Conservation (phyloP, 2,113 vertebrate genomes). For the Grammomys surdaster region DNA sequence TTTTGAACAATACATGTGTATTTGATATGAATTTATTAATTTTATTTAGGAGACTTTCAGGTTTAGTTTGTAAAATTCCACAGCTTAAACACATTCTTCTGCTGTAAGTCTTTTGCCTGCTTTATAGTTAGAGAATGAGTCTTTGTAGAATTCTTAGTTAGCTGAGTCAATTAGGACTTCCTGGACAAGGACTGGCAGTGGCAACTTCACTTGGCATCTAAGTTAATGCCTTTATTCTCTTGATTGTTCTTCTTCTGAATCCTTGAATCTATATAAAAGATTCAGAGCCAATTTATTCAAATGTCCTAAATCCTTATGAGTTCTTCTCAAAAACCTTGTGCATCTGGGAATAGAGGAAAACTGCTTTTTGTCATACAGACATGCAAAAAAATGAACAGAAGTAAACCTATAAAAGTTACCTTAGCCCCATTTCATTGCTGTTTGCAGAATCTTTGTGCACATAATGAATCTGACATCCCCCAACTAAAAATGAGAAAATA, state of each 20-base stretch:
- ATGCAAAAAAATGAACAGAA: neutral
- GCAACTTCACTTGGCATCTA: neutral
- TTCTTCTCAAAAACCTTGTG: constrained; percentile 29
- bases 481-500: neutral
- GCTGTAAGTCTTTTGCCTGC: neutral
- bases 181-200: neutral
- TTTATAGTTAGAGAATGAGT: neutral
- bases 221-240: neutral
- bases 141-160: neutral
- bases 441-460: neutral
- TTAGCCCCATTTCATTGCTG: neutral
- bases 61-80: constrained; percentile 33
- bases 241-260: neutral
- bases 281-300: constrained; percentile 57
- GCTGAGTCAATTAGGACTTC: neutral
- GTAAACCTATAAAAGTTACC: neutral
- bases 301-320: constrained; percentile 19
- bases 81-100: neutral
- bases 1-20: neutral
- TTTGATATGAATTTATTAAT: neutral
- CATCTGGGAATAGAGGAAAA: neutral
- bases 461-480: neutral
- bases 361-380: neutral
- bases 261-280: constrained; percentile 41
- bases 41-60: constrained; percentile 1